phyloP scores from a whole-genome alignment of 2,888 invertebrate genomes.

The Ethmia dodecea region DNA sequence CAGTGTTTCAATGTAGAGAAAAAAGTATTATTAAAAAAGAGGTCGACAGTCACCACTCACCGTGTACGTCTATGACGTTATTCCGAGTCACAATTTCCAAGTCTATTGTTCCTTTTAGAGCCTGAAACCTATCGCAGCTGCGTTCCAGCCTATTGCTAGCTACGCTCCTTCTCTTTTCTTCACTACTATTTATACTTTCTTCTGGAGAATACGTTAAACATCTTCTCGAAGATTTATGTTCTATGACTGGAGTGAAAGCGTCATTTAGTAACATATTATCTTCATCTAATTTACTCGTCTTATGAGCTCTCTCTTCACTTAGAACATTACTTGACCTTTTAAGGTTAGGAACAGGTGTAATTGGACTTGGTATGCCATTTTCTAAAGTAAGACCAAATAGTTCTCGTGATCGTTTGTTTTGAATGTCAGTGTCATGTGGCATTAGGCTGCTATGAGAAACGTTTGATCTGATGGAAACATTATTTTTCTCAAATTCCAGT shows the following conservation, averaged over 20 bases:
- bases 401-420: conserved; percentile 49
- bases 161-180: conserved; percentile 73
- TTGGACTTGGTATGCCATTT: conserved; percentile 73
- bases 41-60: conserved; percentile 79
- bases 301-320: conserved; percentile 64
- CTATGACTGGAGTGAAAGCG: conserved; percentile 61
- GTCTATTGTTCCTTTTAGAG: conserved; percentile 79
- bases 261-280: conserved; percentile 56
- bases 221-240: conserved; percentile 70
- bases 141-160: conserved; percentile 63
- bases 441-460: conserved; percentile 65
- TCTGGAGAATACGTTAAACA: conserved; percentile 79
- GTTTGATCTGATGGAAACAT: conserved; percentile 44
- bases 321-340: conserved; percentile 59
- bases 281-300: conserved; percentile 71
- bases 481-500: conserved; percentile 16
- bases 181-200: conserved; percentile 69
- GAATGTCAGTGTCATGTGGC: conserved; percentile 38
- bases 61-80: conserved; percentile 81
- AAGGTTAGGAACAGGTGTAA: conserved; percentile 59
- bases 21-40: conserved; percentile 20
- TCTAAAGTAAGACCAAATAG: conserved; percentile 65
- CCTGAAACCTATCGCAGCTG: conserved; percentile 52
- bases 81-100: conserved; percentile 77
- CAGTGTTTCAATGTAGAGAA: conserved; percentile 6